A percentile compares a stretch with the other conserved stretches of the same genome.
Conservation (phyloP, 2,888 invertebrate genomes). For the Horisme vitalbata region DNA sequence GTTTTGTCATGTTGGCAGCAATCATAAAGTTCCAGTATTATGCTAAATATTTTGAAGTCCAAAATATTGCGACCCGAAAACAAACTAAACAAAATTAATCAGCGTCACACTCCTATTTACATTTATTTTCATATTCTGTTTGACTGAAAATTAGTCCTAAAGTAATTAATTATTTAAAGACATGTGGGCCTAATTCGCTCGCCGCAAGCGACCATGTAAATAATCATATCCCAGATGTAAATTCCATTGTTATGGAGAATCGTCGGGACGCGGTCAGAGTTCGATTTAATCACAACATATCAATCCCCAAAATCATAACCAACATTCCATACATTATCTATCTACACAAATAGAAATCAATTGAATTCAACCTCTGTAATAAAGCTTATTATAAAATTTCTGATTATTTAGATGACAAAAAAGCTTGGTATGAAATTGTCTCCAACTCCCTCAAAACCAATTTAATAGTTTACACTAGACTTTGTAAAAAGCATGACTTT, state of each 20-base stretch:
- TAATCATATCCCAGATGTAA: conserved; percentile 28
- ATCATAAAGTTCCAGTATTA: too few species aligned
- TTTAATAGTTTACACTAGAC: too few species aligned
- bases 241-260: conserved; percentile 9
- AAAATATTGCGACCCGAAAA: neutral
- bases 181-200: conserved; percentile 18
- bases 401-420: too few species aligned
- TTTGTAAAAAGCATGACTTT: too few species aligned
- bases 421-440: too few species aligned
- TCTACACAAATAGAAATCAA: too few species aligned
- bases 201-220: conserved; percentile 11
- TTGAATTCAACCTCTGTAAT: too few species aligned
- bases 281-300: neutral
- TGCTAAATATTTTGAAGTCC: neutral
- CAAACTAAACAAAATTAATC: conserved; percentile 6
- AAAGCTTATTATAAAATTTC: too few species aligned
- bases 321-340: too few species aligned
- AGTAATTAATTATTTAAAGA: conserved; percentile 32
- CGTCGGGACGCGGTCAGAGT: neutral
- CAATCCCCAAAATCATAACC: too few species aligned
- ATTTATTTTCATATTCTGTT: conserved; percentile 16
- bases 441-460: too few species aligned
- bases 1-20: too few species aligned
- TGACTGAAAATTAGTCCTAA: conserved; percentile 16
- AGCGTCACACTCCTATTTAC: conserved; percentile 11